Evolutionary conservation across 2,797 vertebrate genomes (phyloP).

Genomic region (Propithecus perrieri): DNA sequence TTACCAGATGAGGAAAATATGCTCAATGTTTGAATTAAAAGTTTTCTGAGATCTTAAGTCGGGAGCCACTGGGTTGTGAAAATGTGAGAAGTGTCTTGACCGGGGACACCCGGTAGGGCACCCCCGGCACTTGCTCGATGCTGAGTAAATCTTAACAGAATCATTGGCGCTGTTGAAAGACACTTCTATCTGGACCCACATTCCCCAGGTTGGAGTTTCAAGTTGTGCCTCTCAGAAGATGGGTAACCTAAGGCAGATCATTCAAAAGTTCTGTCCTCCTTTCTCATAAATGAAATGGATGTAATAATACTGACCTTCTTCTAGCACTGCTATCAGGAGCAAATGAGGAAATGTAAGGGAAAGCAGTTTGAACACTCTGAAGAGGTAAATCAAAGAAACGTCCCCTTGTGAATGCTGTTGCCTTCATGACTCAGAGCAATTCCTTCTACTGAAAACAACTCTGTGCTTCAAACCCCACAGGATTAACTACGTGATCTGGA

Average conservation of each 20-base stretch:
- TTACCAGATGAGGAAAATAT: background rate
- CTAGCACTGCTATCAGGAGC: background rate
- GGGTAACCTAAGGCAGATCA: rapidly evolving
- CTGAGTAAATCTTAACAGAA: background rate
- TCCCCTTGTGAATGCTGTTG: background rate
- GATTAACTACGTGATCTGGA: background rate
- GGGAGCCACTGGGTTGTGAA: background rate
- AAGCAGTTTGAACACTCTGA: background rate
- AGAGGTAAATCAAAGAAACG: background rate
- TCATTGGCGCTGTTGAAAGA: background rate
- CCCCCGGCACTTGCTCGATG: rapidly evolving
- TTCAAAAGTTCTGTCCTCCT: background rate
- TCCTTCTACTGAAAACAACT: background rate
- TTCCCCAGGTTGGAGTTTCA: too few relatives aligned
- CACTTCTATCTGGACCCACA: background rate
- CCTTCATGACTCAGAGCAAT: background rate
- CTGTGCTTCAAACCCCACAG: background rate
- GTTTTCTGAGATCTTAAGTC: background rate
- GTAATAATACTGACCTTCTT: background rate
- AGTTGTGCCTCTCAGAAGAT: background rate
- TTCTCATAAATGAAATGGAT: background rate
- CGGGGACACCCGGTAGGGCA: background rate
- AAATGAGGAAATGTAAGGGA: background rate
- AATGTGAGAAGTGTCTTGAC: background rate
- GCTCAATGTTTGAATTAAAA: background rate